phyloP scores from a whole-genome alignment of 2,888 invertebrate genomes.

The Epinotia brunnichana region DNA sequence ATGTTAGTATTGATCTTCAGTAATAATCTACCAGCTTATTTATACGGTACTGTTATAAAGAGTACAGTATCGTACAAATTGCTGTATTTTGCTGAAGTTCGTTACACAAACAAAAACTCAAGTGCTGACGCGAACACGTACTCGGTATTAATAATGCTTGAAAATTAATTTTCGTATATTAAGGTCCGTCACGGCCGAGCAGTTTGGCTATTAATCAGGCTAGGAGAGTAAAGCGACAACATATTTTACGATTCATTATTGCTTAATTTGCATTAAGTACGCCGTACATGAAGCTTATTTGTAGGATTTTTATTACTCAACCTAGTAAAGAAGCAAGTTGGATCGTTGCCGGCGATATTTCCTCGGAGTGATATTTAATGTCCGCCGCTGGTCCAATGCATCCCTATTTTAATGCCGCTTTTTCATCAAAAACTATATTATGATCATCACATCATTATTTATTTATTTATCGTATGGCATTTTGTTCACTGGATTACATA shows the following conservation, averaged over 20 bases:
- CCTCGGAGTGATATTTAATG: no score
- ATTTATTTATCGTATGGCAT: no score
- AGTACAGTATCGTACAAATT: neutral
- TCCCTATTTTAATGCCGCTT: no score
- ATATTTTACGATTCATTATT: conserved; percentile 12
- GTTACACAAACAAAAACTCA: conserved; percentile 1
- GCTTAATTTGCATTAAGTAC: neutral
- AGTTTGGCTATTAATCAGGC: conserved; percentile 19
- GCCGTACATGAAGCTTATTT: neutral
- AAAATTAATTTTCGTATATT: conserved; percentile 26
- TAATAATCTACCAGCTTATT: neutral
- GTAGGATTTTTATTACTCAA: no score
- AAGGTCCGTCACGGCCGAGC: conserved; percentile 19
- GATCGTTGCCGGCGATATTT: no score
- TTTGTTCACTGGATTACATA: no score
- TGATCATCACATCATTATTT: no score
- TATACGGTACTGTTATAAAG: neutral
- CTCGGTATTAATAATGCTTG: neutral
- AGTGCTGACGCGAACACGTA: conserved; percentile 10
- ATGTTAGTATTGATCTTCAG: neutral
- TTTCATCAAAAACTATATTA: no score
- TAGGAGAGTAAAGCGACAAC: conserved; percentile 22
- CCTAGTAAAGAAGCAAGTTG: no score
- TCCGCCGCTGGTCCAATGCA: no score
- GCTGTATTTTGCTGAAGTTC: neutral